phyloP scores from a whole-genome alignment of 2,113 vertebrate genomes.

The Setophaga kirtlandii region DNA sequence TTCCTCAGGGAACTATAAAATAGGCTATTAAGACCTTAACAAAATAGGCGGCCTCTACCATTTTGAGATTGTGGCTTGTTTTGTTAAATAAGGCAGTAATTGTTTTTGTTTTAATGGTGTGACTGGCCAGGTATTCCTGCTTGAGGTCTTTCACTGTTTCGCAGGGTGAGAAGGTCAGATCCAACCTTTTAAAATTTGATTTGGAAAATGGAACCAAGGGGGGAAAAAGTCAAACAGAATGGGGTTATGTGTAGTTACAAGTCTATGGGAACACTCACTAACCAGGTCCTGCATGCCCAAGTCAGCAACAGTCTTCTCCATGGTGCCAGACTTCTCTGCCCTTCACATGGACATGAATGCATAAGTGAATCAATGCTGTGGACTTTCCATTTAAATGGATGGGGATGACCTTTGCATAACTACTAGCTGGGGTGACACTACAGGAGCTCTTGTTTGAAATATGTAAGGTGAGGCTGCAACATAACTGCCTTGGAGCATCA shows the following conservation, averaged over 20 bases:
- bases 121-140: constrained; percentile 39
- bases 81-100: constrained; percentile 68
- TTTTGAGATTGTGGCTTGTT: constrained; percentile 63
- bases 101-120: constrained; percentile 61
- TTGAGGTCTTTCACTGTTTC: constrained; percentile 61
- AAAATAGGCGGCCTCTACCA: constrained; percentile 53
- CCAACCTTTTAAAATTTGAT: constrained; percentile 63
- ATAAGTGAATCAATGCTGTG: not conserved
- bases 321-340: not conserved
- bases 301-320: not conserved
- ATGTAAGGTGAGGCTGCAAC: not conserved
- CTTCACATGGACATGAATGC: not conserved
- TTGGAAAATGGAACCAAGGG: constrained; percentile 49
- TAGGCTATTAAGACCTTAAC: constrained; percentile 55
- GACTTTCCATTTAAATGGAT: not conserved
- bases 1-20: constrained; percentile 52
- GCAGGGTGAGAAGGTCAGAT: constrained; percentile 49
- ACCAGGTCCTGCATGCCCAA: not conserved
- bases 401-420: not conserved
- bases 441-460: not conserved
- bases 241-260: not conserved
- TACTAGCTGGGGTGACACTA: not conserved
- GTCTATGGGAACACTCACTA: not conserved
- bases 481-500: not conserved
- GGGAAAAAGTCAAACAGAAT: not conserved